Base-by-base conservation (phyloP, 2,113 vertebrate species). In the Notarius quadriscutis region DNA sequence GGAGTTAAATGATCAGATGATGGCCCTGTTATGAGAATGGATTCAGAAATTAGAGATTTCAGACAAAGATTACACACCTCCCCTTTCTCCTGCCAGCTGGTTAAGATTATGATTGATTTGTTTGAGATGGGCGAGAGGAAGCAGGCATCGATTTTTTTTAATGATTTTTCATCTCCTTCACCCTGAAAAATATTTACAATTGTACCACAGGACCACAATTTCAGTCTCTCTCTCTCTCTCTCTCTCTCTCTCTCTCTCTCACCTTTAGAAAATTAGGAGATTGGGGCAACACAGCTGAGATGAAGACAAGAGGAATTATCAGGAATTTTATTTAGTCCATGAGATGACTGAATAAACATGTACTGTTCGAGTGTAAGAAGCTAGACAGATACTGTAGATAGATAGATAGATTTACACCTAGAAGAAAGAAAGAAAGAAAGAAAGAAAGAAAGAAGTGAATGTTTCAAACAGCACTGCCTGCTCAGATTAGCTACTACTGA, bases 301-400 rank as follows among this genome's bases (percentile, higher is more conserved):
- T 94, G 92, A 93, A 96, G 96, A 97, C 97, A 97, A 97, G 97
- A 99, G 95, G 96, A 97, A 99, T 97, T 95, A 97, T 96, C 96
- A 96, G 92, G 97, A 97, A 97, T 97, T 98, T 97, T 97, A 97
- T 97, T 98, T 96, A 97, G 97, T 98, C 97, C 97, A 98, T 98
- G 97, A 96, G 95, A 96, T 94, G 94, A 96, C 95, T 96, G 97
- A 98, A 97, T 97, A 98, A 99, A 97, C 94, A 94, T 97, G 97
- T 98, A 99, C 99, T 97, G 97, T 99, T 97, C 97, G 95, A 95
- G 96, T 11, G 9, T 27, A 67, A n/a, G 5, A 30, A 48, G 10
- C 1, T 48, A 74, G 71, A 74, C 9, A n/a, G n/a, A n/a, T n/a
- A n/a, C n/a, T n/a, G n/a, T n/a, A 74, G 69, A 72, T 20, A 72